Evolutionary conservation across 2,888 invertebrate species (phyloP).

Genomic region (Spilosoma lubricipeda): DNA sequence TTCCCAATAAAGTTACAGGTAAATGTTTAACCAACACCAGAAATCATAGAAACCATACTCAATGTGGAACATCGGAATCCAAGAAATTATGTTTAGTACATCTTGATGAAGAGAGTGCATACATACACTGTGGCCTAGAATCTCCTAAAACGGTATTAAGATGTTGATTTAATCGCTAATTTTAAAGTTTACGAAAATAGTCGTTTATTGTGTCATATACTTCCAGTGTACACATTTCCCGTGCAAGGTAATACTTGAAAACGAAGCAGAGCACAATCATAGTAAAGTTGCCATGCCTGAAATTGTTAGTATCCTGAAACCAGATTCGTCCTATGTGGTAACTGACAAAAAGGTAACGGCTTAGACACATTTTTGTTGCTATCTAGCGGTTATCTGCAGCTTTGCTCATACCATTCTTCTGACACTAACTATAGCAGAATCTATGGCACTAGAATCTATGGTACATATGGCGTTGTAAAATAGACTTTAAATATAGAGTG

Average conservation of each 20-base stretch:
- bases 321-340: not conserved
- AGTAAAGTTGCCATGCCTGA: not conserved
- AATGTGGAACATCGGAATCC: not conserved
- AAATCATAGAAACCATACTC: not conserved
- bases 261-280: not conserved
- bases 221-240: not conserved
- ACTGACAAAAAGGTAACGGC: not conserved
- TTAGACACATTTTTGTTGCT: no score
- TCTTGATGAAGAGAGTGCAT: not conserved
- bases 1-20: not conserved
- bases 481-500: no score
- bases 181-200: not conserved
- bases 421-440: no score
- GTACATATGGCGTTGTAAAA: no score
- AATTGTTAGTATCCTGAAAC: not conserved
- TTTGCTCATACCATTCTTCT: no score
- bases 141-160: not conserved
- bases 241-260: conserved; percentile 3
- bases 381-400: no score
- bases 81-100: not conserved
- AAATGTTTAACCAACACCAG: not conserved
- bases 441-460: no score
- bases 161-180: not conserved
- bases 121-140: not conserved
- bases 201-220: not conserved